A percentile compares a stretch with the other conserved stretches of the same genome.
Conservation (phyloP, 2,113 vertebrate species). For the Pyxicephalus adspersus region DNA sequence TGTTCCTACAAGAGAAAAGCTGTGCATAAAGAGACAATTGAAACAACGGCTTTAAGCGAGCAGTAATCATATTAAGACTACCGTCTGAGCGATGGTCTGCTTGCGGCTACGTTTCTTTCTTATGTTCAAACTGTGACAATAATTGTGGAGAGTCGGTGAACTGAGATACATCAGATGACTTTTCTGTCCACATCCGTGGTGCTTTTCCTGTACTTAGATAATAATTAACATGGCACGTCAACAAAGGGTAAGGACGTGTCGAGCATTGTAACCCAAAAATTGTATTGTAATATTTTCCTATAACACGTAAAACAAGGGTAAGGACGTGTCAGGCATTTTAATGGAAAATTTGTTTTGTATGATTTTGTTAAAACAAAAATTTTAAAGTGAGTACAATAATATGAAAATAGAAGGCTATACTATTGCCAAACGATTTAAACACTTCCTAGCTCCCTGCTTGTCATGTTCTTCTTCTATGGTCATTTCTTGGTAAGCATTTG, state of each 20-base stretch:
- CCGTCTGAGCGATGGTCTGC: neutral
- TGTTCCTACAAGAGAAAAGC: constrained; percentile 1
- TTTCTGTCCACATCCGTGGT: neutral
- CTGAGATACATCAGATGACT: neutral
- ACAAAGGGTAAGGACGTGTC: neutral
- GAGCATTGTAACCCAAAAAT: too few relatives aligned
- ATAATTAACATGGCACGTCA: neutral
- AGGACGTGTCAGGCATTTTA: too few relatives aligned
- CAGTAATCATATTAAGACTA: constrained; percentile 12
- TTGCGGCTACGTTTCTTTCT: constrained; percentile 21
- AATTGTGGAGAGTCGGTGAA: neutral
- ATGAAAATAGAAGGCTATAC: too few relatives aligned
- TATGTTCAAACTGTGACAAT: constrained; percentile 15
- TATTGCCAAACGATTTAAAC: too few relatives aligned
- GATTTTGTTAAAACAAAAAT: too few relatives aligned
- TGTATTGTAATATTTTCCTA: too few relatives aligned
- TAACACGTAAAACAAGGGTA: too few relatives aligned
- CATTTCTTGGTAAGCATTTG: too few relatives aligned
- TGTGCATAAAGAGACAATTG: constrained; percentile 13
- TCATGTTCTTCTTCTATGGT: too few relatives aligned
- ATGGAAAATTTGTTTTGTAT: too few relatives aligned
- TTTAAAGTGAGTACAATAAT: too few relatives aligned
- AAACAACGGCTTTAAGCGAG: constrained; percentile 30
- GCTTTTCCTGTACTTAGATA: neutral
- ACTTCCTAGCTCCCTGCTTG: too few relatives aligned